Conservation (phyloP, 2,113 vertebrate genomes). For the Seriola quinqueradiata region DNA sequence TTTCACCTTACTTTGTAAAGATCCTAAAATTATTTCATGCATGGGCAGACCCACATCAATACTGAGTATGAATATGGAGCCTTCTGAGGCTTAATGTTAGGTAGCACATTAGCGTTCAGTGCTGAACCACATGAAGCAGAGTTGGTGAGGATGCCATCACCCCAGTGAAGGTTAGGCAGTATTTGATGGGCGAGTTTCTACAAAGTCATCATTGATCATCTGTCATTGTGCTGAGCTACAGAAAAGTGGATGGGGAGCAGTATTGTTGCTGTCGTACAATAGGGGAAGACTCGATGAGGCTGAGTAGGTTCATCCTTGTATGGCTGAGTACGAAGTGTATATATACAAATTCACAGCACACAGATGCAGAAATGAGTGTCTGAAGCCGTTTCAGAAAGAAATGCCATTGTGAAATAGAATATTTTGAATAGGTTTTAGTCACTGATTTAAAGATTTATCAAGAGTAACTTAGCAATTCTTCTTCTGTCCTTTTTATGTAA, state of each 20-base stretch:
- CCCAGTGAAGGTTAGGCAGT: constrained; percentile 3
- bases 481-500: not conserved
- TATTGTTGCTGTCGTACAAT: constrained; percentile 11
- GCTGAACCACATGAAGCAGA: constrained; percentile 8
- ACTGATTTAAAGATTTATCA: constrained; percentile 2
- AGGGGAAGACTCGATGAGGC: not conserved
- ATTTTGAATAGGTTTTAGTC: not conserved
- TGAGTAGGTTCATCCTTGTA: constrained; percentile 1
- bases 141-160: not conserved
- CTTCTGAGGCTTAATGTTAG: not conserved
- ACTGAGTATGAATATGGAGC: constrained; percentile 5
- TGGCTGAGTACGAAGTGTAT: not conserved
- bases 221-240: constrained; percentile 19
- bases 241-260: constrained; percentile 5
- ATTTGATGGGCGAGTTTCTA: constrained; percentile 14
- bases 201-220: constrained; percentile 28
- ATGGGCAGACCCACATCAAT: not conserved
- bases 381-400: constrained; percentile 9
- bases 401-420: not conserved
- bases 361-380: constrained; percentile 9
- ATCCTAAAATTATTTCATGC: not conserved
- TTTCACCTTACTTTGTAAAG: not conserved
- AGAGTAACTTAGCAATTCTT: not conserved
- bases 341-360: not conserved
- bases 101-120: not conserved